Evolutionary conservation across 2,113 vertebrate genomes (phyloP).

Genomic region (Elachura formosa): DNA sequence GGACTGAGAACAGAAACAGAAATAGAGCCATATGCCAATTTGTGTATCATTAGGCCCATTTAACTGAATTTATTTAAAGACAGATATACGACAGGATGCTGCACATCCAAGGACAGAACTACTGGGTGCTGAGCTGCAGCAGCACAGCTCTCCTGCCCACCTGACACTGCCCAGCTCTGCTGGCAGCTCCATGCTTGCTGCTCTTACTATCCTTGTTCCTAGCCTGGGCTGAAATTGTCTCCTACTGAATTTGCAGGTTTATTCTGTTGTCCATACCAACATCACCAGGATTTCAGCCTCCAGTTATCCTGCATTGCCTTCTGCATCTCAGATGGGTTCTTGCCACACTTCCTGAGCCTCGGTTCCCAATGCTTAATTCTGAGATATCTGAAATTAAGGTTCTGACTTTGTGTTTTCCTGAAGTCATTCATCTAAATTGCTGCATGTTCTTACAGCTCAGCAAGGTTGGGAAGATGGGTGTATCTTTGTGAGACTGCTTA

Average conservation of each 20-base stretch:
- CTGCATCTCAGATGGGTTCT: not conserved
- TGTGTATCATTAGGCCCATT: not conserved
- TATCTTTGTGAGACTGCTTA: not conserved
- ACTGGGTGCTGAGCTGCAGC: rapidly evolving
- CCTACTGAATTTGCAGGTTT: not conserved
- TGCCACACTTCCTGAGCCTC: not conserved
- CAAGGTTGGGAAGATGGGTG: not conserved
- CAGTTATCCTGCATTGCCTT: not conserved
- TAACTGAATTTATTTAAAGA: slow-evolving; percentile 10
- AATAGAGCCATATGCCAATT: not conserved
- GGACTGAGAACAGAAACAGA: slow-evolving; percentile 13
- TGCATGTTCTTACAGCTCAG: not conserved
- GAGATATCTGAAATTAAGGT: not conserved
- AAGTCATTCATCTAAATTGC: not conserved
- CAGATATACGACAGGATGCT: not conserved
- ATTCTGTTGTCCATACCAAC: not conserved
- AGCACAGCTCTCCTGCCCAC: not conserved
- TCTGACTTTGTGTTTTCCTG: not conserved
- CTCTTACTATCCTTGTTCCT: rapidly evolving
- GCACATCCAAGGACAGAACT: not conserved
- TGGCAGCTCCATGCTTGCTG: rapidly evolving
- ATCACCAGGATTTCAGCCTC: not conserved
- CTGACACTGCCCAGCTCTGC: not conserved
- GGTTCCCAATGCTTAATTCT: not conserved
- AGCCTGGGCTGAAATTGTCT: not conserved